phyloP scores from a whole-genome alignment of 2,888 invertebrate species.

The Pachydiplax longipennis region DNA sequence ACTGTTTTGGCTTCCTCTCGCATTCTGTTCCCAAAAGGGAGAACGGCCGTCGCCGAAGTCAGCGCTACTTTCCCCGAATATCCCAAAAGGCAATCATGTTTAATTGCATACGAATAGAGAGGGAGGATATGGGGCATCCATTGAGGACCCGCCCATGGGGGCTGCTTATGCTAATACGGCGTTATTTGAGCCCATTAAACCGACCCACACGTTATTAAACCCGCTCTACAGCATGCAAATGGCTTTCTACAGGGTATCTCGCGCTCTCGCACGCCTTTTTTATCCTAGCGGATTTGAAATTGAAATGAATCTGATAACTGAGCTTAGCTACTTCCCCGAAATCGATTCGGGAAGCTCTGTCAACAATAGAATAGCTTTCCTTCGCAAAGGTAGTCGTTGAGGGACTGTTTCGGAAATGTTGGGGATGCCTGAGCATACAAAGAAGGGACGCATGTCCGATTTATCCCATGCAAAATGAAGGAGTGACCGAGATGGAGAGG shows the following conservation, averaged over 20 bases:
- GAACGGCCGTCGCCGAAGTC: background rate
- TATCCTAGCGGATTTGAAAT: background rate
- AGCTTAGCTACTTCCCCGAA: background rate
- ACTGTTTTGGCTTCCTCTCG: background rate
- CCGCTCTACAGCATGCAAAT: background rate
- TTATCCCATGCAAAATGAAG: background rate
- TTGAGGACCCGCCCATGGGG: background rate
- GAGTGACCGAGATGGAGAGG: background rate
- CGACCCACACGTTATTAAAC: background rate
- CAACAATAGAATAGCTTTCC: background rate
- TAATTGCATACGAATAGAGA: background rate
- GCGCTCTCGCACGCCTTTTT: background rate
- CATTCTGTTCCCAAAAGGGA: background rate
- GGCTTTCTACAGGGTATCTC: background rate
- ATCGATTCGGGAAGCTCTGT: background rate
- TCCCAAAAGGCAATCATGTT: background rate
- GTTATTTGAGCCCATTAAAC: background rate
- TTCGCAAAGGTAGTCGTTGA: background rate
- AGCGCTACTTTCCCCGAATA: background rate
- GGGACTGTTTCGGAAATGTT: background rate
- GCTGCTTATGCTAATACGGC: background rate
- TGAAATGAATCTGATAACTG: background rate
- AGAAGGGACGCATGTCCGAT: too few relatives aligned
- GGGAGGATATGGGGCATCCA: background rate
- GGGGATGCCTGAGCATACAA: background rate